Base-by-base conservation (phyloP, 2,797 vertebrate genomes). In the Gephyroberyx darwinii region DNA sequence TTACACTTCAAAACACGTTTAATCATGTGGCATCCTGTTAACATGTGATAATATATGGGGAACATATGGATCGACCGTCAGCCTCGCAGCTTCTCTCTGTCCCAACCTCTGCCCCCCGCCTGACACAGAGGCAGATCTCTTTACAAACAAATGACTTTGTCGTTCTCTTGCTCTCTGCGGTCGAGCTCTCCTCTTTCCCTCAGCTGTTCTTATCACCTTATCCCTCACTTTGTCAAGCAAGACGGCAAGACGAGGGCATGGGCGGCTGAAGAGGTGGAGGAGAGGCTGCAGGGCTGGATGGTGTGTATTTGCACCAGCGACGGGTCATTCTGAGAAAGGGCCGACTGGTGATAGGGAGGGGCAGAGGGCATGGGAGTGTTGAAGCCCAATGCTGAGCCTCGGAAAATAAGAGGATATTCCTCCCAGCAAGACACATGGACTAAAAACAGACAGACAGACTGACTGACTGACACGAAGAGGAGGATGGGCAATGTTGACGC, bases 391-490 rank as follows among this genome's bases (percentile, higher is more conserved):
- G 13, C 78, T 62, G 77, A 86, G 80, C 78, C 74, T 77, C 71
- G 66, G 47, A 75, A 83, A 87, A 86, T 74, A 86, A 88, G 69
- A 75, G 72, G 74, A 74, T 85, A 20, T 71, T 71, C 67, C 59
- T 84, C 85, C 63, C 84, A 76, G 84, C 70, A 62, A 50, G 78
- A 83, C 60, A 22, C 45, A 0, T 0, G 0, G 71, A 80, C 83
- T 86, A 84, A 86, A 87, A 84, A 78, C 77, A 86, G 82, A 62
- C 71, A 22, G 69, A 47, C 55, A 1, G 59, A 43, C 1, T 17
- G 48, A 43, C 1, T 17, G 48, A 71, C 31, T 12, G 75, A 72
- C 55, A 5, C 2, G 5, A 68, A 4, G 76, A 68, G 22, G 77
- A 67, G 58, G 74, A 60, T 17, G 30, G 43, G 65, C 33, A 0